Percentiles rank a stretch among this genome's conserved stretches.
phyloP scores from a whole-genome alignment of 2,113 vertebrate genomes.

The Scopus umbretta region DNA sequence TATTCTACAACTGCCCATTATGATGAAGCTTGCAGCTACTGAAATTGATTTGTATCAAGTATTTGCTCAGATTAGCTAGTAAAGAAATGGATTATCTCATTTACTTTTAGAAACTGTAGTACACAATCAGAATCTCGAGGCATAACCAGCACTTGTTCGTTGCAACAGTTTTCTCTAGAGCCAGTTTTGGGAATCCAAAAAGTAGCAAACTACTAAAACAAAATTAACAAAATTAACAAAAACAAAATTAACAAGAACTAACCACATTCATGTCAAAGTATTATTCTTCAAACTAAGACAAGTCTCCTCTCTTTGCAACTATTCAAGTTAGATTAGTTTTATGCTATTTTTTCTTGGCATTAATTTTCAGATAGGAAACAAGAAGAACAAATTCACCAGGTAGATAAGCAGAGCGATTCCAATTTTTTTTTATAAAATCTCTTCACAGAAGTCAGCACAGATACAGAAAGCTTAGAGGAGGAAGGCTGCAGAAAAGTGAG shows the following conservation, averaged over 20 bases:
- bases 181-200: not conserved
- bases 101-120: not conserved
- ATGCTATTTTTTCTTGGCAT: not conserved
- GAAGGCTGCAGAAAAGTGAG: not conserved
- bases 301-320: not conserved
- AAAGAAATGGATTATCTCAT: not conserved
- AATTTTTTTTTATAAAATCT: not conserved
- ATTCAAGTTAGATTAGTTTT: not conserved
- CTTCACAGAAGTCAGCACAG: not conserved
- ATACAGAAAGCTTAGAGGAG: not conserved
- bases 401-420: not conserved
- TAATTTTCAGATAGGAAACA: not conserved
- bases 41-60: not conserved
- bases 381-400: not conserved
- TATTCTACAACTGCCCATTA: not conserved
- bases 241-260: not conserved
- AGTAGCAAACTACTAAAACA: not conserved
- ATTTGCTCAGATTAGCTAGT: not conserved
- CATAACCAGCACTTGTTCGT: not conserved
- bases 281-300: not conserved
- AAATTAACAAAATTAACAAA: not conserved
- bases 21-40: not conserved
- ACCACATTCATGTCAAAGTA: not conserved
- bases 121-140: not conserved
- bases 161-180: not conserved